A percentile compares a stretch with the other conserved stretches of the same genome.
phyloP scores from a whole-genome alignment of 2,797 vertebrate genomes.

The Schizopygopsis malacanthus region DNA sequence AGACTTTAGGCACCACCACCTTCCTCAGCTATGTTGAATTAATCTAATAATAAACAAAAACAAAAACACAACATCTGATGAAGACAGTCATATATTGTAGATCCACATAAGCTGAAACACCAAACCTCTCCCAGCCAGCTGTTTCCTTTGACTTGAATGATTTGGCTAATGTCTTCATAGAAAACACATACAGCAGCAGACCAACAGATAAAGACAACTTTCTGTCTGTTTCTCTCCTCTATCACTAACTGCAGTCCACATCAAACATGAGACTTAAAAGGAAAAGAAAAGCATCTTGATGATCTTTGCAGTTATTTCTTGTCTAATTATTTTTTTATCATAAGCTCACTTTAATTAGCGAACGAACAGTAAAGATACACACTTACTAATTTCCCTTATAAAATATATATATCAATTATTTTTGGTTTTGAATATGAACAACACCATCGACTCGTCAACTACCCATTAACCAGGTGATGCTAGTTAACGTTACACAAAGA shows the following conservation, averaged over 20 bases:
- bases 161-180: not conserved
- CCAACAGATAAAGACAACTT: not conserved
- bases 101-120: not conserved
- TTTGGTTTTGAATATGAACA: not conserved
- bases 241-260: not conserved
- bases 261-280: no score
- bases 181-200: not conserved
- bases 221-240: not conserved
- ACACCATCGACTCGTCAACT: not conserved
- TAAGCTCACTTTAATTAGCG: not conserved
- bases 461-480: not conserved
- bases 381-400: not conserved
- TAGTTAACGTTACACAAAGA: conserved; percentile 14
- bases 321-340: not conserved
- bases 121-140: not conserved
- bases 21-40: not conserved
- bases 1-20: not conserved
- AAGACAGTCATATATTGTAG: not conserved
- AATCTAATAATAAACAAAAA: not conserved
- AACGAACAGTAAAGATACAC: not conserved
- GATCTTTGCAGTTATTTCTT: not conserved
- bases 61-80: not conserved
- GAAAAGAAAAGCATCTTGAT: not conserved
- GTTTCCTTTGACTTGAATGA: not conserved
- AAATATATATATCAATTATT: not conserved